These are phyloP conservation scores for Poeciliopsis infans DNA, from an alignment of 2,797 vertebrate genomes.

Conservation along the genomic window DNA sequence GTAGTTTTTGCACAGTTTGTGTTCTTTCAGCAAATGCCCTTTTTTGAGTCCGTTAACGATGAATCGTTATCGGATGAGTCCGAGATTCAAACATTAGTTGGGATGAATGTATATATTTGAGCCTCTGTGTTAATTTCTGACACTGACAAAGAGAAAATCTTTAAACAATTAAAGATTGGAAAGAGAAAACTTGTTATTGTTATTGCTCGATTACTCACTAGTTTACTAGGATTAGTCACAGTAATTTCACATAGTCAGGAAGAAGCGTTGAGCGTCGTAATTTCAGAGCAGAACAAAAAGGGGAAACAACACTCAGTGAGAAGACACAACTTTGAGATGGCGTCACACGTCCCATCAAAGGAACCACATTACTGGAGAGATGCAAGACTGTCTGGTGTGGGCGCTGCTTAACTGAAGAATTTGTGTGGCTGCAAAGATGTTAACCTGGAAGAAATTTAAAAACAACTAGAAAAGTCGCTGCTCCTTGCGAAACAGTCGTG, in stretches of 20 bases:
- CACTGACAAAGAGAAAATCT: neutral
- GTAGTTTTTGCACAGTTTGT: too few relatives aligned
- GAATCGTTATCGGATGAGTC: too few relatives aligned
- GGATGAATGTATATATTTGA: neutral
- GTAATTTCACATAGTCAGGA: constrained; percentile 41
- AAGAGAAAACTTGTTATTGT: neutral
- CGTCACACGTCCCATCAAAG: constrained; percentile 12
- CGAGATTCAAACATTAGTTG: neutral
- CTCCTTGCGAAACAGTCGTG: too few relatives aligned
- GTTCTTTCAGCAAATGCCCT: too few relatives aligned
- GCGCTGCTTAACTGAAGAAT: constrained; percentile 1
- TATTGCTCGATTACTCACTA: constrained; percentile 18
- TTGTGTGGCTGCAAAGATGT: neutral
- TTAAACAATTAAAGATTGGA: neutral
- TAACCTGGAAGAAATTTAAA: neutral
- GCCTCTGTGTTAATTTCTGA: neutral
- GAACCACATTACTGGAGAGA: constrained; percentile 23
- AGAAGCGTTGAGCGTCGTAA: constrained; percentile 12
- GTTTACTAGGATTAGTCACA: constrained; percentile 33
- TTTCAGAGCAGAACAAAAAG: constrained; percentile 33
- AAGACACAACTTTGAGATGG: constrained; percentile 45
- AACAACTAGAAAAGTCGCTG: neutral
- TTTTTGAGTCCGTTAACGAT: too few relatives aligned
- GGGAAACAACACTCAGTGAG: constrained; percentile 44
- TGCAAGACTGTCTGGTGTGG: constrained; percentile 4